Evolutionary conservation across 2,888 invertebrate genomes (phyloP).

Genomic region (Parasteatoda lunata): DNA sequence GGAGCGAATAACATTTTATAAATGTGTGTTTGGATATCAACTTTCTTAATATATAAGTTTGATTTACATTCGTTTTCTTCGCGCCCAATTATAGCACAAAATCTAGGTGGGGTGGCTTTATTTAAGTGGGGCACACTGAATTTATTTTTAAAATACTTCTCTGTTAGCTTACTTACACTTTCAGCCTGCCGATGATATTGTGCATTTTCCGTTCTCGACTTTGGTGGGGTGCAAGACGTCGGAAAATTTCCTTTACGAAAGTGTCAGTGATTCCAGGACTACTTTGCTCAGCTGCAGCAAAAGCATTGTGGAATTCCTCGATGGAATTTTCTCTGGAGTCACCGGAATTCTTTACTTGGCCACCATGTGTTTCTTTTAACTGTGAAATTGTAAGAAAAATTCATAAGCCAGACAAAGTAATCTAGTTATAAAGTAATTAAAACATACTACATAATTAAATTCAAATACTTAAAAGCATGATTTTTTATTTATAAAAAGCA

Average conservation of each 20-base stretch:
- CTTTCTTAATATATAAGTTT: no score
- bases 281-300: conserved; percentile 88
- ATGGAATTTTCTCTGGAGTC: conserved; percentile 76
- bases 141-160: no score
- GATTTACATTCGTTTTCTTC: no score
- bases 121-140: no score
- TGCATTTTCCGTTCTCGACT: conserved; percentile 33
- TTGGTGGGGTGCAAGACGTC: conserved; percentile 49
- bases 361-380: conserved; percentile 27
- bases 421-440: not conserved
- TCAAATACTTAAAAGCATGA: not conserved
- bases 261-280: conserved; percentile 91
- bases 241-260: conserved; percentile 82
- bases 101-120: no score
- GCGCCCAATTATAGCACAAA: no score
- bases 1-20: no score
- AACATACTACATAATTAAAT: not conserved
- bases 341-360: conserved; percentile 6
- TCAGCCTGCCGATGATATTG: conserved; percentile 53
- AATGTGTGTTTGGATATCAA: no score
- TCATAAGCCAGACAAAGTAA: not conserved
- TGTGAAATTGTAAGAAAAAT: not conserved
- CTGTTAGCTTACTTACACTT: conserved; percentile 19
- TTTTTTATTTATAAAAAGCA: not conserved
- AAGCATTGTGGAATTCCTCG: conserved; percentile 88